A percentile compares a stretch with the other conserved stretches of the same genome.
Evolutionary conservation across 1,140 invertebrate genomes (phyloP).

Genomic region (Penaeus japonicus): DNA sequence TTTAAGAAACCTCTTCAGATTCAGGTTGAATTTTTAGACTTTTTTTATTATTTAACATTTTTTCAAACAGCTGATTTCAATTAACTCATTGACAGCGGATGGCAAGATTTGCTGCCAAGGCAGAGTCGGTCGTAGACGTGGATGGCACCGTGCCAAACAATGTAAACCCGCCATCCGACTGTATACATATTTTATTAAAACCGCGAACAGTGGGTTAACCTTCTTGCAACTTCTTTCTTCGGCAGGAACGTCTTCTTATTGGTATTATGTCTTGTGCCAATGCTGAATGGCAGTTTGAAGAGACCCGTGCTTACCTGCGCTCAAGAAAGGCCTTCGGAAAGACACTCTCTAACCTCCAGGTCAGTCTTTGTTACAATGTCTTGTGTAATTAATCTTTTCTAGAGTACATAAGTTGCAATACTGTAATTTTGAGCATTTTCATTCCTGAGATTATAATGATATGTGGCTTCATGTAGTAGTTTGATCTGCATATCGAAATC

Average conservation of each 20-base stretch:
- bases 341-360: slow-evolving; percentile 65
- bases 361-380: slow-evolving; percentile 44
- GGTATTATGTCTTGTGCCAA: slow-evolving; percentile 63
- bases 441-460: background rate
- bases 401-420: background rate
- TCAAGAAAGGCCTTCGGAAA: slow-evolving; percentile 67
- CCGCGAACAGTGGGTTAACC: no score
- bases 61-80: no score
- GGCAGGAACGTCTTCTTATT: slow-evolving; percentile 65
- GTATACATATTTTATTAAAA: no score
- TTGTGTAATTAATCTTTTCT: background rate
- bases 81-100: no score
- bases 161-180: no score
- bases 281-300: slow-evolving; percentile 68
- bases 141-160: no score
- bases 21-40: no score
- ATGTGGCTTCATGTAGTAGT: background rate
- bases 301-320: slow-evolving; percentile 66
- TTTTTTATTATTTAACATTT: no score
- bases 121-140: no score
- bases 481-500: background rate
- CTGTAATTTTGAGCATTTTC: background rate
- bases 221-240: background rate
- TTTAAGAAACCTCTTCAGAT: no score
- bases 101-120: no score